Evolutionary conservation across 2,888 invertebrate species (phyloP).

Genomic region (Harpalus rubripes): DNA sequence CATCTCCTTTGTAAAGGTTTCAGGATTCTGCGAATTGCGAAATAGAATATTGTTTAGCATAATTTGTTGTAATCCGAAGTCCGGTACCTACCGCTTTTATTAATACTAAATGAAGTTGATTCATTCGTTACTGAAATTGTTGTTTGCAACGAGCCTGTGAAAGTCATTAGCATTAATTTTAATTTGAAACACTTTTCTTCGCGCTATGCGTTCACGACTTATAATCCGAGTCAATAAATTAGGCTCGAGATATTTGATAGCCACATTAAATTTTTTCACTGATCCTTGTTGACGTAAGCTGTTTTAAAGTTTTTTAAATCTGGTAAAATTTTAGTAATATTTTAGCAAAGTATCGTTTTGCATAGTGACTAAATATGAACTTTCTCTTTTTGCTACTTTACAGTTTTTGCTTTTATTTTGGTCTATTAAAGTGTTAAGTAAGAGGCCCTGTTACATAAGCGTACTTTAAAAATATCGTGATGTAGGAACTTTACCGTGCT

Average conservation of each 20-base stretch:
- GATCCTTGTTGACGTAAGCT: neutral
- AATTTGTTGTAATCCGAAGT: conserved; percentile 17
- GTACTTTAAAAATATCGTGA: too few relatives aligned
- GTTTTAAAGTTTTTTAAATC: too few relatives aligned
- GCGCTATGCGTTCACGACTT: conserved; percentile 8
- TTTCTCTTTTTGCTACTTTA: too few relatives aligned
- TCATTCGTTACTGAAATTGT: conserved; percentile 40
- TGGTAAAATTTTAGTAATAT: too few relatives aligned
- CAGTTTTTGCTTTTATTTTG: too few relatives aligned
- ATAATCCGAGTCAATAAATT: conserved; percentile 29
- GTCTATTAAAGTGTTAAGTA: too few relatives aligned
- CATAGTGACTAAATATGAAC: too few relatives aligned
- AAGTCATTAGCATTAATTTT: conserved; percentile 48
- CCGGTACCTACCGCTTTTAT: conserved; percentile 18
- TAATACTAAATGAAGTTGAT: conserved; percentile 37
- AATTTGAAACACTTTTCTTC: conserved; percentile 37
- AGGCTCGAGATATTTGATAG: conserved; percentile 27
- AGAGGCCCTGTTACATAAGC: too few relatives aligned
- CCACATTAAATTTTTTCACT: conserved; percentile 11
- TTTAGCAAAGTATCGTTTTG: too few relatives aligned
- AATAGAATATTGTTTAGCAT: neutral
- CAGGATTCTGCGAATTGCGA: neutral
- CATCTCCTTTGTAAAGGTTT: neutral
- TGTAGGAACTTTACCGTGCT: too few relatives aligned
- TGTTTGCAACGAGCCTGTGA: conserved; percentile 20